Conservation (phyloP, 2,888 invertebrate genomes). For the Chorisops tibialis region DNA sequence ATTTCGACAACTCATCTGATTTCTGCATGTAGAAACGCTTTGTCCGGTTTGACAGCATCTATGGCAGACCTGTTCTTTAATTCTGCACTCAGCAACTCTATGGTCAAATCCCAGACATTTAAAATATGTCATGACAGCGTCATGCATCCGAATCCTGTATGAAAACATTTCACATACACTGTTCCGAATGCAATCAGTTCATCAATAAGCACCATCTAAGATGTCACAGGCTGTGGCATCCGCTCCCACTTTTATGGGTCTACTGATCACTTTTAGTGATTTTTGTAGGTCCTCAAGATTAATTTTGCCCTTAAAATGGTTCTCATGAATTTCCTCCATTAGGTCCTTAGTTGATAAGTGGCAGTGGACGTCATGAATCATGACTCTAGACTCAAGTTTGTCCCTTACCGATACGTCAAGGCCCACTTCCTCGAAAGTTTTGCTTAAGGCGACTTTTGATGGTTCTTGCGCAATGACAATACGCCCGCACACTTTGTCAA, state of each 20-base stretch:
- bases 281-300: neutral
- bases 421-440: no score
- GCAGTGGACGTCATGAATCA: neutral
- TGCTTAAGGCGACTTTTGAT: neutral
- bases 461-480: neutral
- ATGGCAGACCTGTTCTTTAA: neutral
- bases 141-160: neutral
- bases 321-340: neutral
- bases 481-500: no score
- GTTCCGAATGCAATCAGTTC: no score
- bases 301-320: neutral
- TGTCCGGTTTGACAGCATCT: neutral
- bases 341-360: neutral
- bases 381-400: no score
- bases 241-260: neutral
- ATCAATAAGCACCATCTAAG: neutral
- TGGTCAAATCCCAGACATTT: constrained; percentile 3
- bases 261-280: neutral
- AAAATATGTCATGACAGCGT: neutral
- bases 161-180: neutral
- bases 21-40: neutral
- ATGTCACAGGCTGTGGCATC: neutral
- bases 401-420: no score
- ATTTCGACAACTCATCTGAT: neutral
- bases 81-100: neutral